Base-by-base conservation (phyloP, 2,113 vertebrate species). In the Columba livia region DNA sequence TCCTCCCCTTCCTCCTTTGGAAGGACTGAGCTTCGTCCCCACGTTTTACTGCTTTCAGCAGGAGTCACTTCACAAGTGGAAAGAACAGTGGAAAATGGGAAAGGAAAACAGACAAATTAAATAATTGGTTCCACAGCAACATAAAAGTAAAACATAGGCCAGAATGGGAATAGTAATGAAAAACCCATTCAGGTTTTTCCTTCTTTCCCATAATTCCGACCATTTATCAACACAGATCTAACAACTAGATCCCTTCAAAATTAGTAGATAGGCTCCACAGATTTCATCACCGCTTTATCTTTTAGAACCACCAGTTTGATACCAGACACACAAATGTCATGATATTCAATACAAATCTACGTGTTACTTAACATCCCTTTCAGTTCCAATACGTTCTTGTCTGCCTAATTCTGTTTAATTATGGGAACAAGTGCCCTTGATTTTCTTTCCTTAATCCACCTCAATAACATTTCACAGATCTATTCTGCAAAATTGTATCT, bases 1-100 rank as follows among this genome's bases (percentile, higher is more conserved):
- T 99, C 99, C 1, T 98, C 98, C 65, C 98, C 99, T 60, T 99
- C 99, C 11, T 99, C 99, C 78, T 97, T 98, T 25, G 98, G 98
- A 72, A 98, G 92, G 25, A 97, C 97, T 26, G 98, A 97, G 94
- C 81, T 98, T 85, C 98, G 98, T 54, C 98, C 98, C 98, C 99
- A 99, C 0, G 98, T 98, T 89, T 98, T 98, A 85, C 97, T 98
- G 75, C 98, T 98, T 93, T 99, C 99, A 11, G 98, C 98, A 25
- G 99, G 99, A 85, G 99, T 99, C 93, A 99, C 99, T 99, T 97
- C 73, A 79, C 78, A 95, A 32, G 61, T 19, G 23, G 44, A 11
- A 91, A 73, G 48, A 83, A 88, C 10, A 50, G 50, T 6, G 12
- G 53, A 51, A 92, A 83, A 67, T 1, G 4, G 29, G 40, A 54